These are phyloP conservation scores for Schizothorax lantsangensis DNA, from an alignment of 2,797 vertebrate genomes.

Conservation along the genomic window DNA sequence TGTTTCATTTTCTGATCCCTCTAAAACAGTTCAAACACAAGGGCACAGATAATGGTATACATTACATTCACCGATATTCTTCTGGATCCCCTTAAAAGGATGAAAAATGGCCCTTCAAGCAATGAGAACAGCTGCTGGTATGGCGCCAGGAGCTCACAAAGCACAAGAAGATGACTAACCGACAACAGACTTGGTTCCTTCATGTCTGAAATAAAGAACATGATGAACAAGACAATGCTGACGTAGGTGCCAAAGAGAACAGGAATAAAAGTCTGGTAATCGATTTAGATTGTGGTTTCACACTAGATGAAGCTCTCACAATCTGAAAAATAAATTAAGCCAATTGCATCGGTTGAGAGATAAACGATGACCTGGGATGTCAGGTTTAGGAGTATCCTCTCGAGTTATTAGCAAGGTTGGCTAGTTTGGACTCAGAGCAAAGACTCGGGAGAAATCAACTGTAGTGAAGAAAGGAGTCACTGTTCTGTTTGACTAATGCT, in stretches of 20 bases:
- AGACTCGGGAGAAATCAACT: background rate
- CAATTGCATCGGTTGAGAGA: background rate
- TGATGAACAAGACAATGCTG: constrained; percentile 1
- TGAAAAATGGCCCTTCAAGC: background rate
- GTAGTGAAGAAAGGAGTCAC: constrained; percentile 6
- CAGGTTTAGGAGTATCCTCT: constrained; percentile 10
- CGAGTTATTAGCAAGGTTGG: background rate
- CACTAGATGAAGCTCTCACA: background rate
- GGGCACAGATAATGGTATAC: background rate
- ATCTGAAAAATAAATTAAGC: background rate
- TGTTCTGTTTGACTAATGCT: constrained; percentile 20
- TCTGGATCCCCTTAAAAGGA: constrained; percentile 12
- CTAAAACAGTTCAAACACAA: background rate
- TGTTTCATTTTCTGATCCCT: background rate
- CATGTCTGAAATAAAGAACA: background rate
- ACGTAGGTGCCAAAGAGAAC: background rate
- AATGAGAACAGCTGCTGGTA: constrained; percentile 11
- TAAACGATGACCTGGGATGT: background rate
- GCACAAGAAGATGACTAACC: background rate
- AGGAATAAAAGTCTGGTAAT: background rate
- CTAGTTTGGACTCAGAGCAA: constrained; percentile 17
- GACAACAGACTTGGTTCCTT: constrained; percentile 13
- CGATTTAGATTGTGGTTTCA: background rate
- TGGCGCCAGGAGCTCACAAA: background rate
- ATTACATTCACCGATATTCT: background rate